Percentiles rank a stretch among this genome's conserved stretches.
These are phyloP conservation scores for Spodoptera picta DNA, from an alignment of 2,888 invertebrate species.

Conservation along the genomic window DNA sequence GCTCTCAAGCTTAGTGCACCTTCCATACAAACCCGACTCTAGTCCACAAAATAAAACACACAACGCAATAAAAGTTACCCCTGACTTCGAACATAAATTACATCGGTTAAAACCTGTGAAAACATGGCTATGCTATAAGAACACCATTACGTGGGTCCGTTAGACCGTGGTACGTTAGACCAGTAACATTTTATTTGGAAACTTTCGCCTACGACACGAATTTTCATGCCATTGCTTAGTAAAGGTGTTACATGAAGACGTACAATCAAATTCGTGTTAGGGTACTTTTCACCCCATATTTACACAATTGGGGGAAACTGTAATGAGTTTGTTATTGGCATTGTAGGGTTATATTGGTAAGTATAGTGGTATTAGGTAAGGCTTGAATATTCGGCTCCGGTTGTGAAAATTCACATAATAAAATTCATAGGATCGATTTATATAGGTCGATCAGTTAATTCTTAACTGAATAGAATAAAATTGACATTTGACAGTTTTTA, in stretches of 20 bases:
- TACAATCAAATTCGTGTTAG: slow-evolving; percentile 25
- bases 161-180: not conserved
- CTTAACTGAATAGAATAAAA: too few species aligned
- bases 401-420: too few species aligned
- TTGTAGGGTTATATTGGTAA: too few species aligned
- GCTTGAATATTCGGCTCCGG: too few species aligned
- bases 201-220: slow-evolving; percentile 38
- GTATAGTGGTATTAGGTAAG: too few species aligned
- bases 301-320: slow-evolving; percentile 11
- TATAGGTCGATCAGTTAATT: too few species aligned
- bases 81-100: slow-evolving; percentile 50
- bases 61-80: slow-evolving; percentile 48
- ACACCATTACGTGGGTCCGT: slow-evolving; percentile 24
- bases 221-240: slow-evolving; percentile 22
- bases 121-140: slow-evolving; percentile 27
- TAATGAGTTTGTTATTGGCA: too few species aligned
- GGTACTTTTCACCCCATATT: slow-evolving; percentile 15
- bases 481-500: too few species aligned
- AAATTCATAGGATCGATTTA: too few species aligned
- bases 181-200: slow-evolving; percentile 45
- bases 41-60: too few species aligned
- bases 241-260: slow-evolving; percentile 9
- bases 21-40: too few species aligned
- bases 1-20: too few species aligned
- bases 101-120: slow-evolving; percentile 40